Evolutionary conservation across 2,888 invertebrate species (phyloP).

Genomic region (Cataglyphis cursor): DNA sequence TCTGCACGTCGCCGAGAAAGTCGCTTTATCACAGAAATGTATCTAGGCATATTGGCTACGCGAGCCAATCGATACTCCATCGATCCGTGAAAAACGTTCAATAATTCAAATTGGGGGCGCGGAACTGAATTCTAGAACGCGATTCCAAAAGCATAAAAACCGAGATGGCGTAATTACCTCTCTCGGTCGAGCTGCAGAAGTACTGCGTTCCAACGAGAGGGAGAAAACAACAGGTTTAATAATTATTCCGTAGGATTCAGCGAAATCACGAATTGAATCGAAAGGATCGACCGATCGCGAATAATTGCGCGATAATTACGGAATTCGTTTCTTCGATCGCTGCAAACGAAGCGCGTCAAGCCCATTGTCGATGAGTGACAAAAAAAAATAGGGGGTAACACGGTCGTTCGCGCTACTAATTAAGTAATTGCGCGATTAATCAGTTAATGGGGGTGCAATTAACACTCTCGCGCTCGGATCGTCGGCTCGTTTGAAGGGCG

Average conservation of each 20-base stretch:
- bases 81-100: constrained; percentile 56
- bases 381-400: neutral
- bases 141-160: constrained; percentile 43
- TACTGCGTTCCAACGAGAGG: constrained; percentile 1
- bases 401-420: constrained; percentile 6
- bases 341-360: constrained; percentile 1
- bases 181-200: neutral
- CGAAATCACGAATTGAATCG: constrained; percentile 7
- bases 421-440: constrained; percentile 33
- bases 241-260: constrained; percentile 14
- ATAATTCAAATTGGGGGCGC: constrained; percentile 56
- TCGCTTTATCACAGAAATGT: constrained; percentile 64
- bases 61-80: constrained; percentile 57
- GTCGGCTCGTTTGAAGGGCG: constrained; percentile 71
- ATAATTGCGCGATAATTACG: constrained; percentile 22
- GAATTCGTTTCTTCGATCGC: constrained; percentile 15
- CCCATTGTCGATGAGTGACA: neutral
- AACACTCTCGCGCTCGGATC: constrained; percentile 4
- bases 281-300: constrained; percentile 18
- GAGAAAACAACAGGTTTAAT: constrained; percentile 21
- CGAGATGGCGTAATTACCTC: constrained; percentile 31
- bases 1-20: constrained; percentile 62
- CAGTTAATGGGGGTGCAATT: constrained; percentile 14
- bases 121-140: constrained; percentile 34
- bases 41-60: constrained; percentile 53